phyloP scores from a whole-genome alignment of 2,797 vertebrate species.

The Spea hammondii region DNA sequence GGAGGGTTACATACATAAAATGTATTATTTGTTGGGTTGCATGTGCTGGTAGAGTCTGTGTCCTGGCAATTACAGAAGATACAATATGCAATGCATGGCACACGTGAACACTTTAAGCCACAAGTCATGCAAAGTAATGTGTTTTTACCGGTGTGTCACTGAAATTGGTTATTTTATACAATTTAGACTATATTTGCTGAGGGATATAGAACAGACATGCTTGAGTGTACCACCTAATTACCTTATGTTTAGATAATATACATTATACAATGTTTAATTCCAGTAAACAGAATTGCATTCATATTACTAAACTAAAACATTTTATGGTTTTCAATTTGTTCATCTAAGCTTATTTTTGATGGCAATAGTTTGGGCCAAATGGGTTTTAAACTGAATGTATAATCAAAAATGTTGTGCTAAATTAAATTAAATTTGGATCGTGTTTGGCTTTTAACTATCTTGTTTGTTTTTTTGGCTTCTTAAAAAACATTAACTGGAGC shows the following conservation, averaged over 20 bases:
- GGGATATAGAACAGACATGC: not conserved
- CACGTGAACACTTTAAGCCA: too few relatives aligned
- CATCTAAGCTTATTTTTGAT: not conserved
- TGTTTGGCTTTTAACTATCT: slow-evolving; percentile 10
- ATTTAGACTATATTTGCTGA: not conserved
- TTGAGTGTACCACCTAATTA: not conserved
- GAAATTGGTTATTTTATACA: not conserved
- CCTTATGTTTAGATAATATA: not conserved
- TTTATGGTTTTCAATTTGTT: slow-evolving; percentile 10
- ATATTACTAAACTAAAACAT: not conserved
- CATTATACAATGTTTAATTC: not conserved
- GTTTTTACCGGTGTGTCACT: too few relatives aligned
- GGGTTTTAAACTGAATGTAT: not conserved
- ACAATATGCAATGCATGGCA: too few relatives aligned
- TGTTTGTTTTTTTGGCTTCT: slow-evolving; percentile 32
- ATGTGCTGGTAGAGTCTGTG: too few relatives aligned
- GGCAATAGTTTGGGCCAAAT: not conserved
- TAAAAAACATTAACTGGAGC: slow-evolving; percentile 12
- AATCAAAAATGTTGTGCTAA: slow-evolving; percentile 26
- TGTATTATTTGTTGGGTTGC: too few relatives aligned
- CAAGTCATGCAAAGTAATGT: too few relatives aligned
- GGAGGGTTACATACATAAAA: too few relatives aligned
- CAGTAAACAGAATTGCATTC: not conserved
- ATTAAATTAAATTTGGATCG: slow-evolving; percentile 22
- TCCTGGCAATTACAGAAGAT: too few relatives aligned